A percentile compares a stretch with the other conserved stretches of the same genome.
These are phyloP conservation scores for Trissoscelio sp. DNA, from an alignment of 2,888 invertebrate species.

Conservation along the genomic window DNA sequence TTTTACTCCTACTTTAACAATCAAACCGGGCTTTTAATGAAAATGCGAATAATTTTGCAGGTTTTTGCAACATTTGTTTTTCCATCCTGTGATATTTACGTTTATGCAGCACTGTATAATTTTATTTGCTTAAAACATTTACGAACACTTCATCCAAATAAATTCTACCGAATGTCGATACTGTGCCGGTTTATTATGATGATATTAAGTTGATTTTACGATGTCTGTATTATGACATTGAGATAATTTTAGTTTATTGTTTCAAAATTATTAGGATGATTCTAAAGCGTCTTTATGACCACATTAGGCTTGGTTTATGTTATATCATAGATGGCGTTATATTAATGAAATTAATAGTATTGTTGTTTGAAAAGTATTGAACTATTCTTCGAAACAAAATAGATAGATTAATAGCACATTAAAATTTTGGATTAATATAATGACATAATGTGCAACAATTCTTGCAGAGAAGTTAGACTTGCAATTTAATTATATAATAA, in stretches of 20 bases:
- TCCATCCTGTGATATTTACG: constrained; percentile 33
- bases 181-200: constrained; percentile 51
- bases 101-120: constrained; percentile 23
- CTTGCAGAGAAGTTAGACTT: neutral
- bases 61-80: constrained; percentile 43
- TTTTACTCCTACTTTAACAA: constrained; percentile 25
- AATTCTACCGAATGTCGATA: constrained; percentile 56
- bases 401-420: neutral
- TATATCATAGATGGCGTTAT: neutral
- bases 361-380: neutral
- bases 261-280: constrained; percentile 64
- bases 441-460: neutral
- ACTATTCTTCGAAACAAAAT: neutral
- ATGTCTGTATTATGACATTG: constrained; percentile 62
- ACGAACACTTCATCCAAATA: constrained; percentile 44
- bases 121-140: constrained; percentile 36
- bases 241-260: constrained; percentile 66
- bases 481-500: neutral
- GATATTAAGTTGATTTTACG: constrained; percentile 63
- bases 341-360: constrained; percentile 24
- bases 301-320: constrained; percentile 54
- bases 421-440: neutral
- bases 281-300: constrained; percentile 55
- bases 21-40: constrained; percentile 12
- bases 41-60: constrained; percentile 49